A percentile compares a stretch with the other conserved stretches of the same genome.
Conservation (phyloP, 2,888 invertebrate genomes). For the Gastrophysa polygoni region DNA sequence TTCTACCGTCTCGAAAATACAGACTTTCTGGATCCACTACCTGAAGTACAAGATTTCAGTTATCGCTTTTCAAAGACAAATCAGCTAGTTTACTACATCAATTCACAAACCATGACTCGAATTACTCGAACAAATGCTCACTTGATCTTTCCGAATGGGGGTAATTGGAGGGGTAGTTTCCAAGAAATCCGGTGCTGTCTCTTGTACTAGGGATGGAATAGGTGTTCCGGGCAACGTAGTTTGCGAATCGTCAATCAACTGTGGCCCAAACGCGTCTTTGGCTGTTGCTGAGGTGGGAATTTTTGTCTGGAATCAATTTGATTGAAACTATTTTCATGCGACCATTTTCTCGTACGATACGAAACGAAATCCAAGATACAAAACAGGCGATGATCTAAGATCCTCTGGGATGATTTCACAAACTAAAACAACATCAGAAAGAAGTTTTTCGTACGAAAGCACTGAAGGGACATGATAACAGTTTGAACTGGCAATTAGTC, state of each 20-base stretch:
- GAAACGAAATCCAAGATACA: too few species aligned
- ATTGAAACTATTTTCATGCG: too few species aligned
- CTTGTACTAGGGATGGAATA: slow-evolving; percentile 55
- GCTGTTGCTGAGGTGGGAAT: slow-evolving; percentile 36
- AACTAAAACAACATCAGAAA: too few species aligned
- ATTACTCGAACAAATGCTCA: slow-evolving; percentile 20
- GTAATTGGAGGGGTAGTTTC: slow-evolving; percentile 38
- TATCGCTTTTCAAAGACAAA: neutral
- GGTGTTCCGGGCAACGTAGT: slow-evolving; percentile 56
- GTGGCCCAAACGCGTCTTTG: slow-evolving; percentile 62
- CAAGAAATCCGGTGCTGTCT: slow-evolving; percentile 37
- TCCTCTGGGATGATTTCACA: too few species aligned
- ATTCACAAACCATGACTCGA: too few species aligned
- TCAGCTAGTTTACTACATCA: too few species aligned
- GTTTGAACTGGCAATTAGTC: too few species aligned
- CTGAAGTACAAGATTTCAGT: slow-evolving; percentile 34
- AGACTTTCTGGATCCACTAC: slow-evolving; percentile 71
- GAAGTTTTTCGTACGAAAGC: too few species aligned
- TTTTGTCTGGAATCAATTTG: slow-evolving; percentile 34
- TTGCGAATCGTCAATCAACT: slow-evolving; percentile 49
- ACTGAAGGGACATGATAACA: too few species aligned
- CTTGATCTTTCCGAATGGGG: slow-evolving; percentile 49
- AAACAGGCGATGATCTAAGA: too few species aligned
- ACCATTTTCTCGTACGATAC: too few species aligned
- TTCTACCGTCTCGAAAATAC: slow-evolving; percentile 76